Conservation (phyloP, 2,888 invertebrate genomes). For the Spodoptera exigua region DNA sequence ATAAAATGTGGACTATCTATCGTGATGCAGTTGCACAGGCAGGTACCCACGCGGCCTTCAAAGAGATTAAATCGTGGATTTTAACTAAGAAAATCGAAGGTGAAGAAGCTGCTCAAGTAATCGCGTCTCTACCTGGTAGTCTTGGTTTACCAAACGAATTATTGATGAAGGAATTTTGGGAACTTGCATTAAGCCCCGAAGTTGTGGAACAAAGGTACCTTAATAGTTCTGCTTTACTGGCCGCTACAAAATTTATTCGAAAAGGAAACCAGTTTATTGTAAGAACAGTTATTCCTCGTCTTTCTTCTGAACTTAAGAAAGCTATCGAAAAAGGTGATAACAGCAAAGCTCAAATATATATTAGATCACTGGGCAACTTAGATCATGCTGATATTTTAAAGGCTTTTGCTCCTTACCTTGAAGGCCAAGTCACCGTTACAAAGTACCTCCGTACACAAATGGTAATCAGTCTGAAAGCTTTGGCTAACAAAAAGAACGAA, state of each 20-base stretch:
- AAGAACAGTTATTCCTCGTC: slow-evolving; percentile 89
- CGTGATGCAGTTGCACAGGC: slow-evolving; percentile 91
- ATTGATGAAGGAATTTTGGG: slow-evolving; percentile 89
- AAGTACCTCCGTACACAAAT: slow-evolving; percentile 91
- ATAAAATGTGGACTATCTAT: slow-evolving; percentile 89
- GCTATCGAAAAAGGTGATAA: slow-evolving; percentile 88
- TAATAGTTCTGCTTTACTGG: slow-evolving; percentile 88
- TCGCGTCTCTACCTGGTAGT: too few species aligned
- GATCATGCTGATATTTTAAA: slow-evolving; percentile 90
- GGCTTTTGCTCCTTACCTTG: slow-evolving; percentile 91
- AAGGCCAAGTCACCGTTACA: slow-evolving; percentile 88
- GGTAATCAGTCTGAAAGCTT: slow-evolving; percentile 87
- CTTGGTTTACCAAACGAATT: slow-evolving; percentile 90
- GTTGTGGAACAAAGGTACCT: slow-evolving; percentile 86
- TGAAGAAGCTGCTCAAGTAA: slow-evolving; percentile 89
- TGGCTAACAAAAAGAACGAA: slow-evolving; percentile 85
- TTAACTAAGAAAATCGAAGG: slow-evolving; percentile 84
- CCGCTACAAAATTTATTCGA: slow-evolving; percentile 89
- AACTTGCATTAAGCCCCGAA: slow-evolving; percentile 85
- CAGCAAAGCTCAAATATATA: slow-evolving; percentile 89
- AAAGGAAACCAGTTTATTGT: too few species aligned
- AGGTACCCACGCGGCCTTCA: slow-evolving; percentile 91
- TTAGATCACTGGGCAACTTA: slow-evolving; percentile 90
- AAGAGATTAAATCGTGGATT: slow-evolving; percentile 90
- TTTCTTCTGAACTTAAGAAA: slow-evolving; percentile 85